Evolutionary conservation across 2,888 invertebrate species (phyloP).

Genomic region (Archips xylosteana): DNA sequence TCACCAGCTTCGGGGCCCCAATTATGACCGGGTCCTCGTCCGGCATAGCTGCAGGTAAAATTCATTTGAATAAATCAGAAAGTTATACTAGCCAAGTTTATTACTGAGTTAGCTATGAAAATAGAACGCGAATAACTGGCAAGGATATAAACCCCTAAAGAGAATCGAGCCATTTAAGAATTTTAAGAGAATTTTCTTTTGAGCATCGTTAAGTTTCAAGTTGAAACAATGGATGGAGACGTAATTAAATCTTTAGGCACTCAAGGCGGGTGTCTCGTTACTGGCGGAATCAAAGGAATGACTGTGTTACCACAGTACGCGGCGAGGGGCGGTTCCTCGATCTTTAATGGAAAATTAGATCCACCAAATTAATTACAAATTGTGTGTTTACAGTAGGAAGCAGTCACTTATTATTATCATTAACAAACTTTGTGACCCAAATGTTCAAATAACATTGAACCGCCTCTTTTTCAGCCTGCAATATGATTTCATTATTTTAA

Average conservation of each 20-base stretch:
- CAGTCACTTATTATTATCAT: background rate
- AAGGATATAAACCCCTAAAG: slow-evolving; percentile 43
- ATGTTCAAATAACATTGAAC: slow-evolving; percentile 2
- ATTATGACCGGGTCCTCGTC: slow-evolving; percentile 75
- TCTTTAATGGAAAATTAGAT: slow-evolving; percentile 16
- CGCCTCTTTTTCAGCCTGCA: background rate
- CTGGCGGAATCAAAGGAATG: slow-evolving; percentile 24
- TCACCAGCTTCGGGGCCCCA: slow-evolving; percentile 75
- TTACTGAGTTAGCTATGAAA: slow-evolving; percentile 39
- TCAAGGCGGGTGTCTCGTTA: slow-evolving; percentile 25
- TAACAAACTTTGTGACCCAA: background rate
- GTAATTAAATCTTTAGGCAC: slow-evolving; percentile 46
- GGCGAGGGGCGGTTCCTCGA: slow-evolving; percentile 5
- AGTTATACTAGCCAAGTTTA: slow-evolving; percentile 40
- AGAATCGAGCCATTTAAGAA: slow-evolving; percentile 44
- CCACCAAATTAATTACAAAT: slow-evolving; percentile 16
- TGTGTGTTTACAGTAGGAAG: background rate
- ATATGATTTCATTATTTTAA: slow-evolving; percentile 19
- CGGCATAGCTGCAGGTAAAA: slow-evolving; percentile 75
- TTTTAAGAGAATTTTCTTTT: slow-evolving; percentile 36
- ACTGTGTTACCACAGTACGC: slow-evolving; percentile 24
- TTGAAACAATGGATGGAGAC: slow-evolving; percentile 41
- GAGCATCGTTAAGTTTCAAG: slow-evolving; percentile 27
- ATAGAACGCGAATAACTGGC: slow-evolving; percentile 40
- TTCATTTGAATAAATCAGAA: slow-evolving; percentile 63